Conservation (phyloP, 2,113 vertebrate genomes). For the Cyprinus carpio region DNA sequence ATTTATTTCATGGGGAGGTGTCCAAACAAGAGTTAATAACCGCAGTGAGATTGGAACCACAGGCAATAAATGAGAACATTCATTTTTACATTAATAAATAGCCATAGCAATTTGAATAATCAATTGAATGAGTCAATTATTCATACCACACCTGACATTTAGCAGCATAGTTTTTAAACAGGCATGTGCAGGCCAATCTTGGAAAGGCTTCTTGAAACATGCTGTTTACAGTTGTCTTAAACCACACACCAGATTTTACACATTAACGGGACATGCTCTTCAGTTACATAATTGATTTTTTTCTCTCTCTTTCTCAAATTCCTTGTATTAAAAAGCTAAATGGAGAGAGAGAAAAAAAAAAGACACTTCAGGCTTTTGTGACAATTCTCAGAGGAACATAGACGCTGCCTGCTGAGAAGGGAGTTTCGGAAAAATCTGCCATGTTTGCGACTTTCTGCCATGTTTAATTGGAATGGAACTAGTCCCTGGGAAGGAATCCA, state of each 20-base stretch:
- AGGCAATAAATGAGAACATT: conserved; percentile 35
- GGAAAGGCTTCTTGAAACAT: not conserved
- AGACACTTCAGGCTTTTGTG: conserved; percentile 68
- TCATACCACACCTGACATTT: conserved; percentile 51
- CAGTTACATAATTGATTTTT: conserved; percentile 58
- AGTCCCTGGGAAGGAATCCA: conserved; percentile 77
- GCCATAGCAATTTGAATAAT: conserved; percentile 61
- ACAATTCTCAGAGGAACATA: conserved; percentile 75
- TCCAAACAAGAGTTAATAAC: conserved; percentile 41
- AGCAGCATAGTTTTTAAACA: conserved; percentile 39
- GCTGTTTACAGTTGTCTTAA: not conserved
- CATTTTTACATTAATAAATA: conserved; percentile 40
- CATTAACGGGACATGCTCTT: conserved; percentile 46
- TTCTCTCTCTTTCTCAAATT: not conserved
- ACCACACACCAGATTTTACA: conserved; percentile 18
- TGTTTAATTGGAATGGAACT: conserved; percentile 83
- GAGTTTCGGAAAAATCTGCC: conserved; percentile 78
- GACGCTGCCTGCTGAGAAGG: conserved; percentile 76
- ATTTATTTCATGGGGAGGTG: conserved; percentile 29
- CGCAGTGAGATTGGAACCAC: conserved; percentile 20
- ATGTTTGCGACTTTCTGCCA: conserved; percentile 78
- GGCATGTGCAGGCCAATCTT: not conserved
- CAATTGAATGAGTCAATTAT: conserved; percentile 59
- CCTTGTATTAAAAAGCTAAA: conserved; percentile 64
- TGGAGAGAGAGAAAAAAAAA: conserved; percentile 56